These are phyloP conservation scores for Xanthorhoe designata DNA, from an alignment of 2,888 invertebrate genomes.

Conservation along the genomic window DNA sequence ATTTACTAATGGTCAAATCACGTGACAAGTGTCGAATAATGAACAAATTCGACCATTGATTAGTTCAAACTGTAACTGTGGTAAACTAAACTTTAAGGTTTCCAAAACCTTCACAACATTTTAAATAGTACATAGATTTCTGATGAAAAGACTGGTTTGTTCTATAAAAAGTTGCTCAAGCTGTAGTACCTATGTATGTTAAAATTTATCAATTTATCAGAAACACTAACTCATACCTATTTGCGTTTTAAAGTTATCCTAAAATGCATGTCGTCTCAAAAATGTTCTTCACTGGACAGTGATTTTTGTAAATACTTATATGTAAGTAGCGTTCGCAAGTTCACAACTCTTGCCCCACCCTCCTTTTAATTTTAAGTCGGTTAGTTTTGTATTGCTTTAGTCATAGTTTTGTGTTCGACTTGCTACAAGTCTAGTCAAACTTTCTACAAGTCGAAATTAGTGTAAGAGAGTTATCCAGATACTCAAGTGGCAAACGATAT, in stretches of 20 bases:
- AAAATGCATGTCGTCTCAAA: constrained; percentile 8
- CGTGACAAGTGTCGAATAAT: no score
- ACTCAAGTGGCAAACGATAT: not conserved
- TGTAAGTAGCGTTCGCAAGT: constrained; percentile 53
- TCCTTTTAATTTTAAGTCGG: constrained; percentile 58
- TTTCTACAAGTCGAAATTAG: constrained; percentile 1
- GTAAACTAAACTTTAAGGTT: no score
- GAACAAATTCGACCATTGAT: no score
- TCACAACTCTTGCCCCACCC: constrained; percentile 70
- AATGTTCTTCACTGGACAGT: constrained; percentile 16
- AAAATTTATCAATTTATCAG: no score
- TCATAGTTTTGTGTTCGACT: constrained; percentile 49
- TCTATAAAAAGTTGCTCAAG: no score
- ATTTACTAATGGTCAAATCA: no score
- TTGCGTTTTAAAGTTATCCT: not conserved
- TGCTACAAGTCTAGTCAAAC: constrained; percentile 28
- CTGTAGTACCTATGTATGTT: no score
- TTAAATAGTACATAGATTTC: no score
- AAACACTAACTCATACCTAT: not conserved
- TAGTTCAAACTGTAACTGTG: no score
- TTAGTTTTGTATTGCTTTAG: constrained; percentile 47
- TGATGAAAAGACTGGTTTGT: not conserved
- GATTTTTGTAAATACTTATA: constrained; percentile 23
- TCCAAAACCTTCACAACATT: no score
- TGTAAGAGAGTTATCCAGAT: not conserved